A percentile compares a stretch with the other conserved stretches of the same genome.
Evolutionary conservation across 2,113 vertebrate genomes (phyloP).

Genomic region (Hippolais icterina): DNA sequence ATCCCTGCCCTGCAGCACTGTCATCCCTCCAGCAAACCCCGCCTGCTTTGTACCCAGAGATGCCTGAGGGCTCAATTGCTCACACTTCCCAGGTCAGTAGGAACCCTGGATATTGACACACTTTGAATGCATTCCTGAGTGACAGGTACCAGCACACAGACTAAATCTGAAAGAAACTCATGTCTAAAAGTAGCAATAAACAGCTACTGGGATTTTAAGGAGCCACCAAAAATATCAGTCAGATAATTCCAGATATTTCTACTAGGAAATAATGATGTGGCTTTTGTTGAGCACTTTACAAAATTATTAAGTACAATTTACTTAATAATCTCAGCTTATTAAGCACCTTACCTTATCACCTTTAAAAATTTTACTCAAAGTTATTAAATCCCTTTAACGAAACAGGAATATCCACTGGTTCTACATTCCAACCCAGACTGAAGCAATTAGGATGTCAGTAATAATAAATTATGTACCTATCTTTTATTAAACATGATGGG

Average conservation of each 20-base stretch:
- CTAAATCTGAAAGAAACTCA: not conserved
- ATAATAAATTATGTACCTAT: not conserved
- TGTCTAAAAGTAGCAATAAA: not conserved
- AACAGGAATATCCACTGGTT: not conserved
- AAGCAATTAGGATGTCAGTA: not conserved
- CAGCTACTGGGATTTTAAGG: not conserved
- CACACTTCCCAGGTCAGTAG: not conserved
- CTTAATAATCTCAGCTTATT: not conserved
- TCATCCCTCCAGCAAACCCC: not conserved
- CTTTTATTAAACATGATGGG: not conserved
- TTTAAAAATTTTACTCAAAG: not conserved
- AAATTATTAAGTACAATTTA: no score
- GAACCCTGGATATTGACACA: fast-evolving
- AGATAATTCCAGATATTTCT: not conserved
- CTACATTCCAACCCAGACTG: not conserved
- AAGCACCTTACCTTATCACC: not conserved
- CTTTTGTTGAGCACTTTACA: not conserved
- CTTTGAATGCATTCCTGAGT: not conserved
- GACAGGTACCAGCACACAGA: not conserved
- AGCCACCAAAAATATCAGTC: not conserved
- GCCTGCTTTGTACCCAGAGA: not conserved
- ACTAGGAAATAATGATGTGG: not conserved
- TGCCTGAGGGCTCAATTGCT: fast-evolving
- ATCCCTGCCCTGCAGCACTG: not conserved
- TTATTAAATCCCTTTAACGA: not conserved